A percentile compares a stretch with the other conserved stretches of the same genome.
These are phyloP conservation scores for Gavialis gangeticus DNA, from an alignment of 2,113 vertebrate genomes.

Conservation along the genomic window DNA sequence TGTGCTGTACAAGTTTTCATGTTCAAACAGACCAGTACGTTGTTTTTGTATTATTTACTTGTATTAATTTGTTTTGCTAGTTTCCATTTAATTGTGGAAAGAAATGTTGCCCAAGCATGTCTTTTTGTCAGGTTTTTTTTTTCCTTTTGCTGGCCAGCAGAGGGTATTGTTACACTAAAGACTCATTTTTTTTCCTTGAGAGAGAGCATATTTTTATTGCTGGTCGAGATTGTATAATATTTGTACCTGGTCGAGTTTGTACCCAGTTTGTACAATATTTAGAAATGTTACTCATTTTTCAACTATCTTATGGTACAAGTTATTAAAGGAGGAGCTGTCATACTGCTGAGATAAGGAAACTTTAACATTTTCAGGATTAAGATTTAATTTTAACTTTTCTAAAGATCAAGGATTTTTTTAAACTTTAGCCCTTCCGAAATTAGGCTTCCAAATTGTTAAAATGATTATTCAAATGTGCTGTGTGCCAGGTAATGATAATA, in stretches of 20 bases:
- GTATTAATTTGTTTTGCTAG: neutral
- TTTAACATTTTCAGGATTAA: neutral
- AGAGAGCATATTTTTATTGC: neutral
- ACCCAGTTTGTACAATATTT: neutral
- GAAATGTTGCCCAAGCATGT: neutral
- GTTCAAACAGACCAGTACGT: neutral
- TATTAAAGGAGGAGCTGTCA: neutral
- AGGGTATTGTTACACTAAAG: slow-evolving; percentile 68
- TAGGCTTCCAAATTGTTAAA: neutral
- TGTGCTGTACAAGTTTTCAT: neutral
- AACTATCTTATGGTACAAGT: neutral
- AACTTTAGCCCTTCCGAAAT: neutral
- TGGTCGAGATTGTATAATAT: neutral
- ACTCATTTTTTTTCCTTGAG: neutral
- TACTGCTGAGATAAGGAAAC: neutral
- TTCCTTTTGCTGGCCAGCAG: slow-evolving; percentile 65
- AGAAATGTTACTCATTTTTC: neutral
- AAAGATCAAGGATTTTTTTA: no score
- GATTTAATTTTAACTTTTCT: neutral
- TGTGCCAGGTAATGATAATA: neutral
- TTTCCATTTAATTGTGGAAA: neutral
- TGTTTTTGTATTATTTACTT: neutral
- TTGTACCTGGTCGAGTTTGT: neutral
- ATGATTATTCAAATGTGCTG: neutral
- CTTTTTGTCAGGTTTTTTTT: neutral